Base-by-base conservation (phyloP, 2,113 vertebrate species). In the Thamnaconus septentrionalis region DNA sequence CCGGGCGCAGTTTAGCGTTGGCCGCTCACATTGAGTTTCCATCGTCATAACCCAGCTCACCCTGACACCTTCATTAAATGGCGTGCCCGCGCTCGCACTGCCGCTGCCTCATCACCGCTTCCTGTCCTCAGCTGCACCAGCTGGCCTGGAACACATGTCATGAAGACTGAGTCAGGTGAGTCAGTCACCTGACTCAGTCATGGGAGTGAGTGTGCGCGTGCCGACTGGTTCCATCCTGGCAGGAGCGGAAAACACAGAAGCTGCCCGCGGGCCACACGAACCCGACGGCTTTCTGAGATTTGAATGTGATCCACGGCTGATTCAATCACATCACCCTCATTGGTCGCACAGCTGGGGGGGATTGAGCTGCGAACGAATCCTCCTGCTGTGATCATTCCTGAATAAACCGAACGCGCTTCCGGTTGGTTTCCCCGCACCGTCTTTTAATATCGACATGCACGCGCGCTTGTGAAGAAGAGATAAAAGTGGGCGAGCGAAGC, bases 361-460 rank as follows among this genome's bases (percentile, higher is more conserved):
- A 47, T n/a, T n/a, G n/a, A n/a, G n/a, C n/a, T n/a, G n/a, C n/a
- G n/a, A n/a, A 43, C 52, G 47, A 66, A 59, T 63, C 50, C 47
- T 12, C 69, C 51, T 48, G 56, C 48, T 67, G 1, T 12, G 7
- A 73, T 72, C 49, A 61, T 58, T 72, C 51, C 41, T 45, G 53
- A 71, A 31, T n/a, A n/a, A 40, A 69, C 49, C 54, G 46, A 43
- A 73, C 63, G 62, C 56, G 54, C 56, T 75, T 75, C 48, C 74
- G 73, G 62, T 69, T 70, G 70, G 80, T 71, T 75, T 76, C 59
- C 73, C 42, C 51, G 52, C n/a, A 73, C 50, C 50, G 72, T 76
- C n/a, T 47, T 4, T 31, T 57, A 12, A 62, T 57, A 71, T 57
- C 50, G 5, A 54, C 53, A 52, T 53, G 8, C 3, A 4, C 44